Evolutionary conservation across 2,113 vertebrate genomes (phyloP).

Genomic region (Zosterops pallidus): DNA sequence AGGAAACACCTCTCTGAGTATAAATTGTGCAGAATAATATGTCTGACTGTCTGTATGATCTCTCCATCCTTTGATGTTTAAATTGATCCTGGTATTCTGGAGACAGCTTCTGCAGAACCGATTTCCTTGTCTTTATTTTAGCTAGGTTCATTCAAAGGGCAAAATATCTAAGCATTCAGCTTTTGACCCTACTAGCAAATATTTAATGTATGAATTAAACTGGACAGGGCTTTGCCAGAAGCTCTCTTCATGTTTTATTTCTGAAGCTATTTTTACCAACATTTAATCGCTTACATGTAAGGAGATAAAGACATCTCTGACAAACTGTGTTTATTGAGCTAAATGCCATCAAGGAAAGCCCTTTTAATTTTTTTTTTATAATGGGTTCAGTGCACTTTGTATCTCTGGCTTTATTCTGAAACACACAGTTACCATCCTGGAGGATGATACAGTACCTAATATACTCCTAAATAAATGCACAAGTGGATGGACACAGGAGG

Average conservation of each 20-base stretch:
- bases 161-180: conserved; percentile 71
- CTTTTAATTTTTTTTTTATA: conserved; percentile 53
- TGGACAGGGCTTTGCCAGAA: conserved; percentile 71
- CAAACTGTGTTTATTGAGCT: conserved; percentile 73
- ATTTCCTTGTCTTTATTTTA: conserved; percentile 69
- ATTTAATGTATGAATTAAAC: conserved; percentile 80
- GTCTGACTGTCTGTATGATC: conserved; percentile 60
- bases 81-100: conserved; percentile 56
- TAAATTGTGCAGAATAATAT: conserved; percentile 65
- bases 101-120: conserved; percentile 60
- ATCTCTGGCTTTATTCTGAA: conserved; percentile 52
- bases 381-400: conserved; percentile 32
- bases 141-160: conserved; percentile 79
- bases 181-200: conserved; percentile 75
- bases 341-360: conserved; percentile 71
- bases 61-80: conserved; percentile 61
- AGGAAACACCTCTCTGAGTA: conserved; percentile 42
- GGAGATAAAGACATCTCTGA: conserved; percentile 72
- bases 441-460: conserved; percentile 55
- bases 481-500: conserved; percentile 41
- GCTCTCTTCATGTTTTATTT: conserved; percentile 71
- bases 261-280: conserved; percentile 72
- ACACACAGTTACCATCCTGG: conserved; percentile 19
- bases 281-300: conserved; percentile 72
- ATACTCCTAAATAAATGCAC: conserved; percentile 49